Evolutionary conservation across 2,113 vertebrate species (phyloP).

Genomic region (Hiodon alosoides): DNA sequence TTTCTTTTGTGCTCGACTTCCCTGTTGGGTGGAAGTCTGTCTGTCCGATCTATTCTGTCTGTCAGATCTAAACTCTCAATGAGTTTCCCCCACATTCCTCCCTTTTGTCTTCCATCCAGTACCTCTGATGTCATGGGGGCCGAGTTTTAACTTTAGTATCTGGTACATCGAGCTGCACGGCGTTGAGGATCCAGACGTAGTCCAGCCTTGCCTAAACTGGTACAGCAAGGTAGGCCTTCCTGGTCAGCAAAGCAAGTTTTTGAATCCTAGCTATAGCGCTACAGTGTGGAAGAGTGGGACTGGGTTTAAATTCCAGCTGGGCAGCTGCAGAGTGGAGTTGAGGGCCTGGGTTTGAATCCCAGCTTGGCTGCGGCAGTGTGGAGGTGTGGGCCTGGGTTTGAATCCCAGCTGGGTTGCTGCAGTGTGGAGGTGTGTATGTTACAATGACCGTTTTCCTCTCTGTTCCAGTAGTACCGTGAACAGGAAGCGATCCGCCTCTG

Average conservation of each 20-base stretch:
- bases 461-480: conserved; percentile 92
- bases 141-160: conserved; percentile 99
- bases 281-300: no score
- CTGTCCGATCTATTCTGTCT: no score
- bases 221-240: conserved; percentile 88
- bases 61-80: no score
- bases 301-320: neutral
- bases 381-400: neutral
- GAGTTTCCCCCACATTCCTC: neutral
- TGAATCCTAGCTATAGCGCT: no score
- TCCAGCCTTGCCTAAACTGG: conserved; percentile 98
- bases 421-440: neutral
- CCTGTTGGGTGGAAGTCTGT: no score
- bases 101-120: conserved; percentile 61
- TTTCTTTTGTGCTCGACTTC: no score
- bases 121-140: conserved; percentile 97
- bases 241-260: neutral
- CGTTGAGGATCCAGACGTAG: conserved; percentile 94
- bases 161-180: conserved; percentile 98
- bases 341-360: neutral
- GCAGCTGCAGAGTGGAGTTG: no score
- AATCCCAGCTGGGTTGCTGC: conserved; percentile 4
- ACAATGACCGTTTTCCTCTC: conserved; percentile 43
- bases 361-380: conserved; percentile 1
- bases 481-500: conserved; percentile 99